phyloP scores from a whole-genome alignment of 2,797 vertebrate genomes.

The Lepilemur ruficaudatus region DNA sequence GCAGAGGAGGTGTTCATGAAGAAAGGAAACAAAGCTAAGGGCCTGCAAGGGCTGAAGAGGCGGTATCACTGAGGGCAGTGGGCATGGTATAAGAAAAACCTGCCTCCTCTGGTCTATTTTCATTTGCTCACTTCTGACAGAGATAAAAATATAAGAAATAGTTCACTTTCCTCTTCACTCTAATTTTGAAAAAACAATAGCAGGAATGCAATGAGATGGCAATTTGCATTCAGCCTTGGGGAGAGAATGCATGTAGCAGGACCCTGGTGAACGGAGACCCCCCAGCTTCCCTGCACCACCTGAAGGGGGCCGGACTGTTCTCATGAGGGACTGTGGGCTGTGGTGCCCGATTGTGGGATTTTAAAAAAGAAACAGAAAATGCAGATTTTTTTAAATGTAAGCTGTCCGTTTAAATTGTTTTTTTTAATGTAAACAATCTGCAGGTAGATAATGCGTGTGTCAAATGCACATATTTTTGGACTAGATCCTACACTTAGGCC shows the following conservation, averaged over 20 bases:
- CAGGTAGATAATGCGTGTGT: not conserved
- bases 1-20: not conserved
- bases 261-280: not conserved
- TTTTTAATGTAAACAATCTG: not conserved
- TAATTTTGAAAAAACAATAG: not conserved
- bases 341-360: not conserved
- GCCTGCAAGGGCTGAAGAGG: not conserved
- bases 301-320: not conserved
- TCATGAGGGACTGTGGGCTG: not conserved
- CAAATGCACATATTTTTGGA: not conserved
- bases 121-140: slow-evolving; percentile 4
- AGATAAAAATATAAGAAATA: not conserved
- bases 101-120: not conserved
- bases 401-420: not conserved
- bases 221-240: not conserved
- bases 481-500: not conserved
- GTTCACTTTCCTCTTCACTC: not conserved
- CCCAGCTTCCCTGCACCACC: rapidly evolving
- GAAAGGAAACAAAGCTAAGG: not conserved
- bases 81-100: not conserved
- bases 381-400: not conserved
- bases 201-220: not conserved
- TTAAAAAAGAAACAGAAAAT: not conserved
- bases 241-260: not conserved
- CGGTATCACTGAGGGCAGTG: too few relatives aligned